Percentiles rank a stretch among this genome's conserved stretches.
Evolutionary conservation across 2,888 invertebrate genomes (phyloP).

Genomic region (Thera obeliscata): DNA sequence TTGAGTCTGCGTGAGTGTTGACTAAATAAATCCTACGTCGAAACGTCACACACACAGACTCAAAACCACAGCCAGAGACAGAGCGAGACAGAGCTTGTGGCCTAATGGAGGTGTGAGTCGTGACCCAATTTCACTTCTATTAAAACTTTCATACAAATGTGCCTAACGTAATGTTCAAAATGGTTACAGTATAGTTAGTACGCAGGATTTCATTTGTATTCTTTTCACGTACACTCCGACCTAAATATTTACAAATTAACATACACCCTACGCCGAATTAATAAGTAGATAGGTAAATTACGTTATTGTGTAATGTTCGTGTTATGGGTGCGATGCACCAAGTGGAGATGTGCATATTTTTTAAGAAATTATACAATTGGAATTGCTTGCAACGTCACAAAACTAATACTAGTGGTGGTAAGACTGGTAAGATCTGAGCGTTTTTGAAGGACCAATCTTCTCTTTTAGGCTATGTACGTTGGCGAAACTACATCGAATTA

Average conservation of each 20-base stretch:
- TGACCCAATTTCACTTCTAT: neutral
- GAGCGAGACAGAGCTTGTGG: no score
- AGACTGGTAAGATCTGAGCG: no score
- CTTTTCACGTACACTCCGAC: constrained; percentile 33
- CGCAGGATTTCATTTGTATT: constrained; percentile 32
- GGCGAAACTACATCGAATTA: no score
- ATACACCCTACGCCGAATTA: constrained; percentile 39
- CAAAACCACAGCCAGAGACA: no score
- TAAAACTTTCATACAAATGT: neutral
- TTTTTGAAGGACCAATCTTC: no score
- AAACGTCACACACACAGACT: no score
- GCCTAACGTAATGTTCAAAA: neutral
- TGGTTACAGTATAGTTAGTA: neutral
- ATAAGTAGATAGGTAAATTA: constrained; percentile 33
- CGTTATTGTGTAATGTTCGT: constrained; percentile 20
- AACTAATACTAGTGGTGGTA: no score
- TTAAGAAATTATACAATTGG: neutral
- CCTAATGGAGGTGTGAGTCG: neutral
- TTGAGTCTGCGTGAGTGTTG: no score
- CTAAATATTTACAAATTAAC: constrained; percentile 42
- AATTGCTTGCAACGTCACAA: no score
- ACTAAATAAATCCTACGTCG: no score
- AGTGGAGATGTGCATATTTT: neutral
- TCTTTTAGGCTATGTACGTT: no score
- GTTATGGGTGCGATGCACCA: neutral